Base-by-base conservation (phyloP, 2,113 vertebrate species). In the Verasper variegatus region DNA sequence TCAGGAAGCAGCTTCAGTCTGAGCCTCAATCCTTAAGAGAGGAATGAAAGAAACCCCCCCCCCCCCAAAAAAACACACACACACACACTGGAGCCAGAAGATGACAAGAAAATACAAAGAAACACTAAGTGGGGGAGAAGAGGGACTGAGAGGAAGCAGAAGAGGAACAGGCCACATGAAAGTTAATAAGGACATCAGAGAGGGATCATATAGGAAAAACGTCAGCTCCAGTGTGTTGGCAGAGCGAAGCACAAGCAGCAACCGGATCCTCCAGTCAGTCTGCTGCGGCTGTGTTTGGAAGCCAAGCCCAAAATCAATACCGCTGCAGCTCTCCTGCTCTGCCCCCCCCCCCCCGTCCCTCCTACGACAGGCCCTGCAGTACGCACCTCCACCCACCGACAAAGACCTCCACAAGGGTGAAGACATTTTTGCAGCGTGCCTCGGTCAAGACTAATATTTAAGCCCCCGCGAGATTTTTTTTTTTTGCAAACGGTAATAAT, bases 231-330 rank as follows among this genome's bases (percentile, higher is more conserved):
- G 45, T 14, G 67, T 47, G 69, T 35, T 73, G 80, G 80, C 76
- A 71, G 61, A 20, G 23, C 65, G 2, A 2, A 71, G 75, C 82
- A 8, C 31, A 0, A 63, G 76, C 78, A 71, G 76, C 71, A 81
- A 81, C 56, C 35, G n/a, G 77, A 71, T 85, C 74, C 12, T 61
- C 2, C 9, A 75, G 77, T 76, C 61, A 73, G 68, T 52, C 63
- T 61, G 71, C 76, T 79, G 82, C 76, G 75, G 76, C 74, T 77
- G 62, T 67, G 82, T 85, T 85, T 54, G 67, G 72, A 86, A 88
- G 84, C 84, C 78, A 73, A 90, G 87, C 82, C 85, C 82, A 84
- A 90, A 90, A 92, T 91, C 92, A 93, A 93, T 92, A 89, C 56
- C 3, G 54, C 84, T 87, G 89, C 89, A 77, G 84, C 69, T 45